Percentiles rank a stretch among this genome's conserved stretches.
These are phyloP conservation scores for Astur gentilis DNA, from an alignment of 2,113 vertebrate genomes.

Conservation along the genomic window DNA sequence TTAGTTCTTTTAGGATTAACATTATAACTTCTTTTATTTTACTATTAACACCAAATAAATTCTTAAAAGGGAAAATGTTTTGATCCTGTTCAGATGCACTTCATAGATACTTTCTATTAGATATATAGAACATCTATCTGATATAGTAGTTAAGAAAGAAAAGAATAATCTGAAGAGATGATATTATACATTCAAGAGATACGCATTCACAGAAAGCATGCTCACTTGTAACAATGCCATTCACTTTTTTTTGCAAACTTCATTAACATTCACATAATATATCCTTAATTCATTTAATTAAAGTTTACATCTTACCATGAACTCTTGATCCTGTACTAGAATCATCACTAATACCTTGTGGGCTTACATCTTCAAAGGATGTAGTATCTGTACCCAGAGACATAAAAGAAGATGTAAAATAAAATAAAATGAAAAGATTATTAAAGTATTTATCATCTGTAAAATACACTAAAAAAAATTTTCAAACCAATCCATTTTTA, in stretches of 20 bases:
- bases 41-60: neutral
- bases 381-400: slow-evolving; percentile 79
- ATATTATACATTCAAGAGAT: neutral
- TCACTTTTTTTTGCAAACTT: slow-evolving; percentile 5
- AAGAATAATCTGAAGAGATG: slow-evolving; percentile 39
- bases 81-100: slow-evolving; percentile 59
- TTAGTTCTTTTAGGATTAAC: neutral
- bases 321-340: slow-evolving; percentile 80
- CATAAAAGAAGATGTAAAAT: slow-evolving; percentile 57
- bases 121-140: slow-evolving; percentile 2
- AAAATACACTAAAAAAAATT: neutral
- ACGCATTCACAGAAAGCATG: slow-evolving; percentile 59
- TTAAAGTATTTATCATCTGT: neutral
- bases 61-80: slow-evolving; percentile 10
- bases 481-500: neutral
- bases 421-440: neutral
- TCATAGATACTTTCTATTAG: slow-evolving; percentile 38
- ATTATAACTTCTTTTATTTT: neutral
- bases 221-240: slow-evolving; percentile 39
- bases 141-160: slow-evolving; percentile 2
- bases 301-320: slow-evolving; percentile 83
- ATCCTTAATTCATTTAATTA: slow-evolving; percentile 10
- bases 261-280: slow-evolving; percentile 33
- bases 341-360: slow-evolving; percentile 83
- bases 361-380: slow-evolving; percentile 90